phyloP scores from a whole-genome alignment of 2,113 vertebrate genomes.

The Mesoclemmys tuberculata region DNA sequence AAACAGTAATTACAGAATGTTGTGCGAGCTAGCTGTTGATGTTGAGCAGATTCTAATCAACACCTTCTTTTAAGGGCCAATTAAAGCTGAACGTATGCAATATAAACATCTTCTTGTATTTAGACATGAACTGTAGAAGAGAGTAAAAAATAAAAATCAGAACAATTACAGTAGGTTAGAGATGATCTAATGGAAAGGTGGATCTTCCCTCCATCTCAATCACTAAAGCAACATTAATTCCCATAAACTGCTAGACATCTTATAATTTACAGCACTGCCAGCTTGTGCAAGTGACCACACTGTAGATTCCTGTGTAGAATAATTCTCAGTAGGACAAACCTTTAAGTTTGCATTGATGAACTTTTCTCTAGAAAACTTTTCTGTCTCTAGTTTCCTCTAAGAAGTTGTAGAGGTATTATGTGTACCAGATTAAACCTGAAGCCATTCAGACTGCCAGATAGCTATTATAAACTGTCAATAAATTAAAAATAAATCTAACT shows the following conservation, averaged over 20 bases:
- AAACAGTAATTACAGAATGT: slow-evolving; percentile 91
- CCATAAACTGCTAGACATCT: slow-evolving; percentile 42
- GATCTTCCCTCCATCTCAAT: slow-evolving; percentile 54
- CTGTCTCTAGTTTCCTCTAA: slow-evolving; percentile 65
- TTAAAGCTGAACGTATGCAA: slow-evolving; percentile 88
- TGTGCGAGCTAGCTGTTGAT: slow-evolving; percentile 88
- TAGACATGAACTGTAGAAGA: slow-evolving; percentile 83
- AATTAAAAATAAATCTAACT: slow-evolving; percentile 62
- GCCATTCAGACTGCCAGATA: slow-evolving; percentile 52
- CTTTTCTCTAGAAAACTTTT: slow-evolving; percentile 67
- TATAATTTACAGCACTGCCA: slow-evolving; percentile 6
- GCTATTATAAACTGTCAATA: slow-evolving; percentile 57
- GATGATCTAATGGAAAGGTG: slow-evolving; percentile 68
- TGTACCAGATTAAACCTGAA: not conserved
- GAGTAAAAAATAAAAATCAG: slow-evolving; percentile 80
- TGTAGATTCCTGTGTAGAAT: not conserved
- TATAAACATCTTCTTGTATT: slow-evolving; percentile 89
- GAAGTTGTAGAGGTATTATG: slow-evolving; percentile 61
- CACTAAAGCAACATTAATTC: slow-evolving; percentile 66
- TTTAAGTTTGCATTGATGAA: slow-evolving; percentile 24
- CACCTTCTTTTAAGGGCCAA: slow-evolving; percentile 90
- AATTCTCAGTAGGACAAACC: not conserved
- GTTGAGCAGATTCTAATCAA: slow-evolving; percentile 90
- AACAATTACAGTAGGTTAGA: slow-evolving; percentile 79
- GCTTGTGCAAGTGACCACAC: slow-evolving; percentile 27